Evolutionary conservation across 1,140 invertebrate species (phyloP).

Genomic region (Saccostrea cuccullata): DNA sequence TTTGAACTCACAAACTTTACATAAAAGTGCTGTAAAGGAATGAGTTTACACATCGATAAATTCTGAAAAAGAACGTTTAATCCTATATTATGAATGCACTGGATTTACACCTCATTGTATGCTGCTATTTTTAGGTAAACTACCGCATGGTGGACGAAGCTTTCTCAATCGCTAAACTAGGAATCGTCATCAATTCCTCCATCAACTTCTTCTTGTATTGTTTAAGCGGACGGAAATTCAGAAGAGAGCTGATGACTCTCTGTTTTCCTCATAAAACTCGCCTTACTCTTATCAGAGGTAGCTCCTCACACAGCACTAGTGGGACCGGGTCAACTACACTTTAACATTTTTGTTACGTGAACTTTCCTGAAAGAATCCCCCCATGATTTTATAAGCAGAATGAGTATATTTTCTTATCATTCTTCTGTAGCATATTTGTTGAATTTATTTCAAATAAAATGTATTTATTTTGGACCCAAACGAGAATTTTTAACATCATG

Average conservation of each 20-base stretch:
- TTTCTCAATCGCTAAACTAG: slow-evolving; percentile 63
- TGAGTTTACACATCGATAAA: no score
- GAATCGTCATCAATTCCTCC: slow-evolving; percentile 66
- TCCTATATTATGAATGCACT: neutral
- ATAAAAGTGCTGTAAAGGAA: no score
- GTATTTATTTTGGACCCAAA: no score
- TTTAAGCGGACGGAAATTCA: slow-evolving; percentile 65
- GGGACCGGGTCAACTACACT: neutral
- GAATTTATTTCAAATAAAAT: no score
- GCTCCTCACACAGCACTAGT: neutral
- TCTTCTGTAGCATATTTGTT: no score
- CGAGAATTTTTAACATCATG: no score
- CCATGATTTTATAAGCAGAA: no score
- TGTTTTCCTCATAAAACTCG: neutral
- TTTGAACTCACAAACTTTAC: no score
- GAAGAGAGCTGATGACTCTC: slow-evolving; percentile 47
- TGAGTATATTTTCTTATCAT: no score
- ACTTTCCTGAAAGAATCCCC: neutral
- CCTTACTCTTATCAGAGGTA: neutral
- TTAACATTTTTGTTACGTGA: neutral
- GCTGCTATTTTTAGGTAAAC: slow-evolving; percentile 37
- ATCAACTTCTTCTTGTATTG: slow-evolving; percentile 73
- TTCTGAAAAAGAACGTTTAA: no score
- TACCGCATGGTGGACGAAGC: slow-evolving; percentile 57
- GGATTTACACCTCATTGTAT: neutral